phyloP scores from a whole-genome alignment of 2,888 invertebrate genomes.

The Penaeus monodon region DNA sequence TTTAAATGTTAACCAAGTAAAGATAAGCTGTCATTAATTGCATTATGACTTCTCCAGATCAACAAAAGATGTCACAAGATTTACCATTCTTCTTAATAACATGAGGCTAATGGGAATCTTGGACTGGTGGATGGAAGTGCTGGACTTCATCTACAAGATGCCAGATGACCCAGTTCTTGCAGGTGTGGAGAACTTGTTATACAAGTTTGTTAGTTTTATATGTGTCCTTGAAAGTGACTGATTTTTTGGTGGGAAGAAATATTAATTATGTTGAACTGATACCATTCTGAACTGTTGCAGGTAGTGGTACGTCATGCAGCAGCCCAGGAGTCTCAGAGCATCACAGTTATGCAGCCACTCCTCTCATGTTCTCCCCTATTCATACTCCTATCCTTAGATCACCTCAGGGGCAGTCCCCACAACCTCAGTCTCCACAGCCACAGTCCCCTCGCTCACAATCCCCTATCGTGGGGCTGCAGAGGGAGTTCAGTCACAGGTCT shows the following conservation, averaged over 20 bases:
- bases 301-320: too few relatives aligned
- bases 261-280: too few relatives aligned
- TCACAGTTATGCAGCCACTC: slow-evolving; percentile 4
- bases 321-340: too few relatives aligned
- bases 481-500: slow-evolving; percentile 17
- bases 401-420: slow-evolving; percentile 25
- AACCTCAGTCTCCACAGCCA: slow-evolving; percentile 11
- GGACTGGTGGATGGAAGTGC: slow-evolving; percentile 91
- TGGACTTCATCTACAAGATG: slow-evolving; percentile 79
- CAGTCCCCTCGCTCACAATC: slow-evolving; percentile 48
- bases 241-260: not conserved
- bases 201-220: not conserved
- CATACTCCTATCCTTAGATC: slow-evolving; percentile 17
- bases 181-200: slow-evolving; percentile 25
- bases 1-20: too few relatives aligned
- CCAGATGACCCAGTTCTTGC: slow-evolving; percentile 44
- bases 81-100: slow-evolving; percentile 91
- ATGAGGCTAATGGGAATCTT: slow-evolving; percentile 94
- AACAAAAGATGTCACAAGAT: slow-evolving; percentile 78
- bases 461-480: slow-evolving; percentile 24
- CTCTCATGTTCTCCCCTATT: slow-evolving; percentile 29
- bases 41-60: slow-evolving; percentile 72
- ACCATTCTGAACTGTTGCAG: too few relatives aligned
- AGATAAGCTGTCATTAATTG: not conserved
- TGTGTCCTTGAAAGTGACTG: not conserved